Evolutionary conservation across 1,140 invertebrate species (phyloP).

Genomic region (Sycophila sp.): DNA sequence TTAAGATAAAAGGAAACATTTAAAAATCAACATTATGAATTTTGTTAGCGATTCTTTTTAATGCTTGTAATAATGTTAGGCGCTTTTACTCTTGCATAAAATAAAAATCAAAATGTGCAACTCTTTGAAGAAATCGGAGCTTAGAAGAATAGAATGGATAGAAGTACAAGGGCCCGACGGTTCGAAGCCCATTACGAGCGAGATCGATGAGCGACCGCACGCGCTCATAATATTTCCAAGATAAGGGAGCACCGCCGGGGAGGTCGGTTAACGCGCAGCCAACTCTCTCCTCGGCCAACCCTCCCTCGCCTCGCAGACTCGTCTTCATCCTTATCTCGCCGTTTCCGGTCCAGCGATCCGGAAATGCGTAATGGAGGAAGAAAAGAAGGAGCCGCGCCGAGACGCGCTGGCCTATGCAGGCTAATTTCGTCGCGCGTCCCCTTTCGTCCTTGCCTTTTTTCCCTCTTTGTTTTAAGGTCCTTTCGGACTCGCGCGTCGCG

Average conservation of each 20-base stretch:
- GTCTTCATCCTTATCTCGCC: conserved; percentile 65
- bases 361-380: conserved; percentile 66
- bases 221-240: conserved; percentile 32
- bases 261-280: background rate
- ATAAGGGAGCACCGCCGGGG: conserved; percentile 11
- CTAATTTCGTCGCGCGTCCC: conserved; percentile 39
- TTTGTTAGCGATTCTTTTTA: too few relatives aligned
- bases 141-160: too few relatives aligned
- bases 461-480: background rate
- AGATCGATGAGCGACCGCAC: conserved; percentile 24
- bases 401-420: background rate
- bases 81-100: too few relatives aligned
- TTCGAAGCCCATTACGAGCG: background rate
- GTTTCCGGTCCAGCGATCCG: conserved; percentile 65
- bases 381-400: conserved; percentile 41
- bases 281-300: background rate
- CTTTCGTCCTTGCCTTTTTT: conserved; percentile 25
- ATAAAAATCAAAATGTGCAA: too few relatives aligned
- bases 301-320: background rate
- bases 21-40: too few relatives aligned
- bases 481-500: background rate
- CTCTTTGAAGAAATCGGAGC: too few relatives aligned
- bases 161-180: too few relatives aligned
- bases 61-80: too few relatives aligned
- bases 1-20: too few relatives aligned